Evolutionary conservation across 2,888 invertebrate species (phyloP).

Genomic region (Drosophila paramelanica): DNA sequence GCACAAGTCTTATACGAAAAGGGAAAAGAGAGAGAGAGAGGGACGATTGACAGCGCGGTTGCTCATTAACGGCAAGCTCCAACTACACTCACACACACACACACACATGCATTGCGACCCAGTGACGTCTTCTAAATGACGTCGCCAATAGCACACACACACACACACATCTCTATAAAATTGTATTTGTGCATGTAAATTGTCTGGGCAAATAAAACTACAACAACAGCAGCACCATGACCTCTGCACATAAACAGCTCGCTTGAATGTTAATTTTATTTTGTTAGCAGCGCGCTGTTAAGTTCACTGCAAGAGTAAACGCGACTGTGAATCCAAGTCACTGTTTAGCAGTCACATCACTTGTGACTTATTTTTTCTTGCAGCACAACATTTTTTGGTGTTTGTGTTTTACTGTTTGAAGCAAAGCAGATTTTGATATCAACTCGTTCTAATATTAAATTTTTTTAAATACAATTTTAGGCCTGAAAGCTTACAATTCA

Average conservation of each 20-base stretch:
- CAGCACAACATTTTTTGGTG: too few relatives aligned
- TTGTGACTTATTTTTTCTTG: background rate
- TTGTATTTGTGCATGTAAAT: conserved; percentile 5
- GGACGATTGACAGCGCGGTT: conserved; percentile 8
- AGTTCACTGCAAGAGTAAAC: background rate
- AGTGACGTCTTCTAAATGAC: conserved; percentile 57
- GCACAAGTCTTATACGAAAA: conserved; percentile 42
- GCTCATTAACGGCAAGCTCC: conserved; percentile 53
- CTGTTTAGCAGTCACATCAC: background rate
- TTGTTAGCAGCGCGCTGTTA: conserved; percentile 33
- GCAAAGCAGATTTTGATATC: too few relatives aligned
- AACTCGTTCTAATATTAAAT: too few relatives aligned
- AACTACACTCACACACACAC: conserved; percentile 7
- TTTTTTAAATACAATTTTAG: background rate
- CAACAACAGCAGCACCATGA: conserved; percentile 40
- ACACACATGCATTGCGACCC: conserved; percentile 37
- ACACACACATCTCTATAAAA: background rate
- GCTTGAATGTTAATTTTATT: conserved; percentile 25
- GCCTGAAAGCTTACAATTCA: background rate
- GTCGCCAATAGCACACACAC: conserved; percentile 29
- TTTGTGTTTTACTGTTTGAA: too few relatives aligned
- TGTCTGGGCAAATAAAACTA: conserved; percentile 12
- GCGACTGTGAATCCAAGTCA: conserved; percentile 12
- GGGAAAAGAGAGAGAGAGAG: background rate
- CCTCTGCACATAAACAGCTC: conserved; percentile 43